Evolutionary conservation across 2,888 invertebrate species (phyloP), one percentile per base, ranked within the genome.

Genomic region (Cremastobaeus sp.): DNA sequence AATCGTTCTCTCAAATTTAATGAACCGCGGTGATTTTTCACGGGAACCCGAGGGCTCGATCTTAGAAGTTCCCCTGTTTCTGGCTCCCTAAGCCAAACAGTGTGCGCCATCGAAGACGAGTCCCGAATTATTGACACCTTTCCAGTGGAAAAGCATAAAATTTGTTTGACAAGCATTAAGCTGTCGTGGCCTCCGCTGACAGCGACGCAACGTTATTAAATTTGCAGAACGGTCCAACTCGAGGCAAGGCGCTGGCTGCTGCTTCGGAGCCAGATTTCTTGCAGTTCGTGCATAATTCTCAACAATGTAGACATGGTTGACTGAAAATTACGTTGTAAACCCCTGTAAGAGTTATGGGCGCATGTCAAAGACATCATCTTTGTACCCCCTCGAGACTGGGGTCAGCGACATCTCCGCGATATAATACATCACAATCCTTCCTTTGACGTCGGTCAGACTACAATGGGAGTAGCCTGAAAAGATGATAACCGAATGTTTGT

Each of bases 21-120:
- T 85, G 84, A 86, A 85, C 81, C 83, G 84, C 82, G 78, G 81
- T 82, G 84, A 83, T 84, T 84, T 84, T 85, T 85, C 82, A 83
- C 81, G 79, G 82, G 69, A 73, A 73, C 60, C 78, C 74, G 68
- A 74, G 75, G 76, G 60, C 69, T 73, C 68, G 68, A 81, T 82
- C 80, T 77, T 76, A 79, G 76, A 25, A 15, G 54, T 35, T 20
- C 57, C 54, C 55, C 25, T 32, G 37, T 25, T 21, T 47, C 9
- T 25, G 4, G 25, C 21, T 39, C 18, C 37, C 45, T 14, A 35
- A 30, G 12, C 17, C 12, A 50, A 39, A 50, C 6, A 17, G 21
- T 50, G 50, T 41, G 3, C 21, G 41, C 62, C 21, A 41, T 41
- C 41, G 32, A 68, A 45, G 52, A 60, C 35, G 73, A 69, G 3